Evolutionary conservation across 1,140 invertebrate species (phyloP).

Genomic region (Scaptomyza hsui): DNA sequence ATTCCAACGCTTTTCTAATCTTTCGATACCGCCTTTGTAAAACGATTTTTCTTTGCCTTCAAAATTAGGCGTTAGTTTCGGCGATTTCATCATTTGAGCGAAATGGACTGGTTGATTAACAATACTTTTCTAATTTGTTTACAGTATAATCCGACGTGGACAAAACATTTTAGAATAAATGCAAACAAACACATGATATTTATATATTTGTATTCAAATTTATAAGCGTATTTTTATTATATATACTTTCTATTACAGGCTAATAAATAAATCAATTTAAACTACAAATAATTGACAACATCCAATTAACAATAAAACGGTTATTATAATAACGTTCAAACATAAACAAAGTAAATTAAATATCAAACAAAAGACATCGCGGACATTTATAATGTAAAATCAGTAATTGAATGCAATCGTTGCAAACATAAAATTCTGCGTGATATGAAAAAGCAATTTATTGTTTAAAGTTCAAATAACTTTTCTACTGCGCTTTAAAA

Average conservation of each 20-base stretch:
- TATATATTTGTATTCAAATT: not conserved
- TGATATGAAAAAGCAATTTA: not conserved
- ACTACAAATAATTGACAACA: slow-evolving; percentile 48
- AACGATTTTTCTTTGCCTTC: too few relatives aligned
- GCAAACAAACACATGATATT: not conserved
- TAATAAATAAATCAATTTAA: slow-evolving; percentile 30
- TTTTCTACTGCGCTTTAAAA: not conserved
- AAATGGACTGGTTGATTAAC: too few relatives aligned
- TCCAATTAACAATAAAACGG: slow-evolving; percentile 21
- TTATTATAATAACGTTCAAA: slow-evolving; percentile 63
- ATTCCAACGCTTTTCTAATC: too few relatives aligned
- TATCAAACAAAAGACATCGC: slow-evolving; percentile 60
- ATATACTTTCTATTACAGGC: not conserved
- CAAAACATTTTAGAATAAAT: too few relatives aligned
- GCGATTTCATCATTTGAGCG: too few relatives aligned
- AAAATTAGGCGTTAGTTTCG: too few relatives aligned
- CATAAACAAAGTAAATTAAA: slow-evolving; percentile 37
- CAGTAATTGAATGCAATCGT: slow-evolving; percentile 50
- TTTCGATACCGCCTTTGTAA: too few relatives aligned
- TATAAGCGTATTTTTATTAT: not conserved
- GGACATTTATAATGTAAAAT: slow-evolving; percentile 73
- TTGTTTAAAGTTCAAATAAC: not conserved
- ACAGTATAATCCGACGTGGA: too few relatives aligned
- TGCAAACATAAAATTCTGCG: too few relatives aligned
- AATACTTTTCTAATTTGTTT: too few relatives aligned